Conservation (phyloP, 2,797 vertebrate genomes). For the Antrozous pallidus region DNA sequence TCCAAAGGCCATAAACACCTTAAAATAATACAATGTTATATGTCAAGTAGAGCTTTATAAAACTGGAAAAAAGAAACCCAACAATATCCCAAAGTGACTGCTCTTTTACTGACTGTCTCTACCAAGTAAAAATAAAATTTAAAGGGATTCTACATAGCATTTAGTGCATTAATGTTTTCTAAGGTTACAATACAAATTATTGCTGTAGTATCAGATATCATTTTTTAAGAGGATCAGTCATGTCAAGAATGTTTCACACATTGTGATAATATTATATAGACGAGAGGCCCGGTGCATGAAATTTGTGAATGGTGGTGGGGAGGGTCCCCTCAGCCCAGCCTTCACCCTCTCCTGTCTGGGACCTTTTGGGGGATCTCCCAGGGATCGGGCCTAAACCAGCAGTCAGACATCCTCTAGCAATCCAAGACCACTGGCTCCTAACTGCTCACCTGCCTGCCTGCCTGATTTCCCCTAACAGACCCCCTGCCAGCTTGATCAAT, state of each 20-base stretch:
- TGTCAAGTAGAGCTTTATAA: neutral
- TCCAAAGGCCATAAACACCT: neutral
- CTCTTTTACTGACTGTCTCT: neutral
- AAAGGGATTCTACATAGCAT: neutral
- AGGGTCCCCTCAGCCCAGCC: too few species aligned
- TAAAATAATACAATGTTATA: neutral
- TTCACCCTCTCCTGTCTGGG: too few species aligned
- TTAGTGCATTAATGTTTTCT: neutral
- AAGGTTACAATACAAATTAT: neutral
- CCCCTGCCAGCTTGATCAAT: too few species aligned
- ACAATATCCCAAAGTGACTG: too few species aligned
- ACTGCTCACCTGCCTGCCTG: too few species aligned
- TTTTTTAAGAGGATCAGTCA: neutral
- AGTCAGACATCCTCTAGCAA: too few species aligned
- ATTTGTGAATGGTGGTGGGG: too few species aligned
- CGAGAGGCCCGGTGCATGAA: too few species aligned
- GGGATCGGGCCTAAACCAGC: too few species aligned
- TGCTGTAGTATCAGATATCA: neutral
- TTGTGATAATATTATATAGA: conserved; percentile 24
- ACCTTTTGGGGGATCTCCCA: too few species aligned
- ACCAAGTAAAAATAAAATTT: neutral
- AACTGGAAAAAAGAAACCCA: neutral
- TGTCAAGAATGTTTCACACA: neutral
- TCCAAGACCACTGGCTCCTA: too few species aligned
- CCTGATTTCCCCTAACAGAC: too few species aligned